Percentiles rank a stretch among this genome's conserved stretches.
Evolutionary conservation across 2,797 vertebrate genomes (phyloP).

Genomic region (Ctenopoma multispine): DNA sequence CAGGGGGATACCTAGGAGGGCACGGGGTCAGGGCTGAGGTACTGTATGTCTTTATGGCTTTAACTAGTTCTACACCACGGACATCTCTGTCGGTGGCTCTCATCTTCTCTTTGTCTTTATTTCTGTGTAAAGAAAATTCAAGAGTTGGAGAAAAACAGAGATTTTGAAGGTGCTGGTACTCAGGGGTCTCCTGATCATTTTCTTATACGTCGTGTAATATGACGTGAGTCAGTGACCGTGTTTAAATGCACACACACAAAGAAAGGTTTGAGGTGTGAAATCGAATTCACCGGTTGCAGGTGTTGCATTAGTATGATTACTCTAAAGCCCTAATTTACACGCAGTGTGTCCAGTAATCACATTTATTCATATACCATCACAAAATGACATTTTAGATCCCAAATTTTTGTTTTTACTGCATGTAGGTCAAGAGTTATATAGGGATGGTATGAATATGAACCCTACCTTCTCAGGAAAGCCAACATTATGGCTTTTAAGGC

Average conservation of each 20-base stretch:
- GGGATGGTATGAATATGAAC: background rate
- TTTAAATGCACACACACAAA: constrained; percentile 19
- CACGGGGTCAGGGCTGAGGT: constrained; percentile 86
- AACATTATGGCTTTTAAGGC: background rate
- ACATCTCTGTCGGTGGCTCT: constrained; percentile 66
- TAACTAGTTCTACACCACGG: constrained; percentile 79
- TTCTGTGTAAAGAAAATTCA: constrained; percentile 35
- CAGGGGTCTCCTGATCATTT: constrained; percentile 27
- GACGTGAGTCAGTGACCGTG: constrained; percentile 1
- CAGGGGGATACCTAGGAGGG: constrained; percentile 87
- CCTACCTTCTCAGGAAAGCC: background rate
- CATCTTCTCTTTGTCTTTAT: constrained; percentile 48
- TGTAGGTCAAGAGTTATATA: background rate
- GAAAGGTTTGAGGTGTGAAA: constrained; percentile 12
- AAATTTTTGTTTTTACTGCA: background rate
- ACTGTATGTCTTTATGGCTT: constrained; percentile 85
- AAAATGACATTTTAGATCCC: no score
- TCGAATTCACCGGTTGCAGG: background rate
- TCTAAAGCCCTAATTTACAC: constrained; percentile 8
- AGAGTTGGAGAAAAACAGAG: constrained; percentile 19
- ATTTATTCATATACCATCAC: background rate
- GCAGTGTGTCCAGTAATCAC: background rate
- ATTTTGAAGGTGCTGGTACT: background rate
- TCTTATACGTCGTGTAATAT: background rate
- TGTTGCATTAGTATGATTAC: constrained; percentile 4